Conservation (phyloP, 2,888 invertebrate species). For the Oxycera nigricornis region DNA sequence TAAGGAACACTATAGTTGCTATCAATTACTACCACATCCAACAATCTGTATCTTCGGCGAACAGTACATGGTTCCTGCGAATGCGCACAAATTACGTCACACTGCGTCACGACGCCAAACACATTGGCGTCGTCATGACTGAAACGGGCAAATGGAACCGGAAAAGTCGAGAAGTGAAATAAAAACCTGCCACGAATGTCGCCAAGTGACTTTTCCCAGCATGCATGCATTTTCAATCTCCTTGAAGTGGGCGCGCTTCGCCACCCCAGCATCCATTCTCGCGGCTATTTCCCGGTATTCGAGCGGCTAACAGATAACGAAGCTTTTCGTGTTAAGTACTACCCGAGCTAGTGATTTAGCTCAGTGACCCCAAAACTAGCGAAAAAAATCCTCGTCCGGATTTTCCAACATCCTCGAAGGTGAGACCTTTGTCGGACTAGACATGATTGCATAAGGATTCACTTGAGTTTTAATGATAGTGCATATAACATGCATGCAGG, state of each 20-base stretch:
- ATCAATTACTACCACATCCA: not conserved
- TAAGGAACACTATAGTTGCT: not conserved
- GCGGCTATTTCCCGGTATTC: not conserved
- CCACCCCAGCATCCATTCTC: not conserved
- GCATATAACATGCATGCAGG: too few relatives aligned
- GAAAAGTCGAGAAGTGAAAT: not conserved
- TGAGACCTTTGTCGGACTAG: not conserved
- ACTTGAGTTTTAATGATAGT: not conserved
- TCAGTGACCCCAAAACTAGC: slow-evolving; percentile 34
- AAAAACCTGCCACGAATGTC: not conserved
- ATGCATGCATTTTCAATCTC: not conserved
- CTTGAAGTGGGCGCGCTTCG: not conserved
- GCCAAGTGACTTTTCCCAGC: not conserved
- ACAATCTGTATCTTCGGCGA: not conserved
- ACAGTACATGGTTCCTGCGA: slow-evolving; percentile 25
- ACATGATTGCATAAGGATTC: not conserved
- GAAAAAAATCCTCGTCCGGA: not conserved
- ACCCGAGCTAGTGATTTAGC: slow-evolving; percentile 25
- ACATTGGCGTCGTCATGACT: slow-evolving; percentile 45
- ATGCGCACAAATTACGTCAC: slow-evolving; percentile 53
- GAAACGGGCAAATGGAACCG: slow-evolving; percentile 16
- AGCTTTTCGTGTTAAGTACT: not conserved
- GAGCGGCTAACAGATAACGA: not conserved
- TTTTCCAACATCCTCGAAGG: not conserved
- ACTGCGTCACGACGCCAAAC: slow-evolving; percentile 53